Base-by-base conservation (phyloP, 1,140 invertebrate species). In the Coptotermes formosanus region DNA sequence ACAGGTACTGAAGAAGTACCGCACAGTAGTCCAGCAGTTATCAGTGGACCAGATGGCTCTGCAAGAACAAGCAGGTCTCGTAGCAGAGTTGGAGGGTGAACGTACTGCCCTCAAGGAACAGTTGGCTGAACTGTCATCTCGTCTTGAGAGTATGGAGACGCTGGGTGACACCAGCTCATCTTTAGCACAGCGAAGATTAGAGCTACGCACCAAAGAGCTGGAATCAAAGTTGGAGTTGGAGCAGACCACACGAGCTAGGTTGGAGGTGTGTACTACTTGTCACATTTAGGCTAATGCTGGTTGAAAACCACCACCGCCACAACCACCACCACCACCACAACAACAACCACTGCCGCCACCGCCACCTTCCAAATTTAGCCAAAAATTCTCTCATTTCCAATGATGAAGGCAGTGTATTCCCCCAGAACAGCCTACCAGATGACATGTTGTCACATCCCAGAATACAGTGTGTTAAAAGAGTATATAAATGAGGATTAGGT, bases 161-260 rank as follows among this genome's bases (percentile, higher is more conserved):
- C 90, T 94, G 87, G 95, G 95, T 0, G 96, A 97, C 90, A 94
- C 95, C 44, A 95, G 93, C 86, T 96, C 95, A 88, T 94, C 95
- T 90, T 94, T 96, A 89, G 94, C 93, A 55, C 95, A 93, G 86
- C 89, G 55, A 75, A 90, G 92, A 85, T 92, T 97, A 85, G 96
- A 97, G 90, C 93, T 96, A 88, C 96, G 96, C 89, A 94, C 95
- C 2, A 94, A 97, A 91, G 98, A 99, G 89, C 91, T 98, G 81
- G 97, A 98, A 90, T 97, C 96, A 2, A 96, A 96, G 88, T 91
- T 98, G 44, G 97, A 98, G 88, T 91, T 98, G 85, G 97, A 99
- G 89, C 94, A 95, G 89, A 97, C 97, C 2, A 97, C 96, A 1
- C 94, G 95, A 88, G 93, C 95, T 14, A 94, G 97, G 48, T 90